phyloP scores from a whole-genome alignment of 1,140 invertebrate species.

The Venturia canescens region DNA sequence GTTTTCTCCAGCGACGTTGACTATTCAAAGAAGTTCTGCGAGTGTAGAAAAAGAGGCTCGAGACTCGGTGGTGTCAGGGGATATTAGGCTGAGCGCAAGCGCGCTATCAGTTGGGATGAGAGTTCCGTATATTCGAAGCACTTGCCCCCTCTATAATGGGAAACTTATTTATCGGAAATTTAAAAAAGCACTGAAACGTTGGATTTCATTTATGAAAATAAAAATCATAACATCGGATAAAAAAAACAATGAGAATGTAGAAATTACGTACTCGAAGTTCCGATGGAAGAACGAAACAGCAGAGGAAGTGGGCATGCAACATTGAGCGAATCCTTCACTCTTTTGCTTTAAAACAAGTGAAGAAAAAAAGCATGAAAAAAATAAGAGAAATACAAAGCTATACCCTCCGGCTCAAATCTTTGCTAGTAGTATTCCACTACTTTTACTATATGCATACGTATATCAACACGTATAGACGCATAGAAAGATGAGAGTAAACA shows the following conservation, averaged over 20 bases:
- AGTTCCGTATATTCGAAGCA: neutral
- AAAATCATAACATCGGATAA: slow-evolving; percentile 9
- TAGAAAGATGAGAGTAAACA: neutral
- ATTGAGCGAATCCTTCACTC: slow-evolving; percentile 10
- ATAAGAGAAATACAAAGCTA: slow-evolving; percentile 24
- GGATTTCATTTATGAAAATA: neutral
- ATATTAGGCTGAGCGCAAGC: slow-evolving; percentile 16
- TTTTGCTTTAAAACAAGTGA: neutral
- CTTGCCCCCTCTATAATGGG: slow-evolving; percentile 2
- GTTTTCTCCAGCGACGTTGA: slow-evolving; percentile 3
- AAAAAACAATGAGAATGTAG: slow-evolving; percentile 35
- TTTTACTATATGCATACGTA: neutral
- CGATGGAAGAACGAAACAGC: neutral
- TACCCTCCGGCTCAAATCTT: neutral
- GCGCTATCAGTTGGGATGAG: neutral
- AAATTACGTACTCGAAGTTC: slow-evolving; percentile 30
- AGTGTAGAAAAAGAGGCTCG: neutral
- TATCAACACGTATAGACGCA: neutral
- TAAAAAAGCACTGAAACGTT: slow-evolving; percentile 12
- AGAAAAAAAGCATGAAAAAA: slow-evolving; percentile 33
- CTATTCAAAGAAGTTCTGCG: neutral
- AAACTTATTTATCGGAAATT: slow-evolving; percentile 8
- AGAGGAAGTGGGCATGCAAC: neutral
- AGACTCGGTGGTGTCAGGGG: neutral
- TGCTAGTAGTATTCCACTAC: neutral